Conservation (phyloP, 1,140 invertebrate species). For the Muscidifurax raptorellus region DNA sequence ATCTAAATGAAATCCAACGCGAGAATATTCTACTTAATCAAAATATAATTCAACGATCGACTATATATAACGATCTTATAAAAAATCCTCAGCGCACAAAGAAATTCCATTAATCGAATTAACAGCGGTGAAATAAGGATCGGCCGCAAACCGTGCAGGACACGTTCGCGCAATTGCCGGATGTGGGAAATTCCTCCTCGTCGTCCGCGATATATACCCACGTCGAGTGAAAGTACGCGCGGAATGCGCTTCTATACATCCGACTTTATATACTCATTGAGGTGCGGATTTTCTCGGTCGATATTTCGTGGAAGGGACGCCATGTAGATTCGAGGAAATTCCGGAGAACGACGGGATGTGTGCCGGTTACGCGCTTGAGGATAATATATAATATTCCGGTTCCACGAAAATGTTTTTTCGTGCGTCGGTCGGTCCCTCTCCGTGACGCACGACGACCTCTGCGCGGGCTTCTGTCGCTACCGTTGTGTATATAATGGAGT, state of each 20-base stretch:
- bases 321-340: not conserved
- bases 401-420: not conserved
- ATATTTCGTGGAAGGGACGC: not conserved
- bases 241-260: conserved; percentile 21
- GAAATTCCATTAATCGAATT: not conserved
- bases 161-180: conserved; percentile 11
- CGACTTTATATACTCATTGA: not conserved
- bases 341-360: no score
- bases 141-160: not conserved
- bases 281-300: not conserved
- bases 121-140: not conserved
- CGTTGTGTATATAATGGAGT: not conserved
- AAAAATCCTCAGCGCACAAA: not conserved
- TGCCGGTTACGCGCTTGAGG: not conserved
- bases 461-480: not conserved
- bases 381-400: not conserved
- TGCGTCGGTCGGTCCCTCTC: not conserved
- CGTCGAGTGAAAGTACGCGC: conserved; percentile 16
- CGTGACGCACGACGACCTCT: not conserved
- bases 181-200: conserved; percentile 9
- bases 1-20: no score
- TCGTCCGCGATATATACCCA: no score
- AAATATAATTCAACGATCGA: not conserved
- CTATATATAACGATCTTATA: not conserved
- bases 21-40: no score